phyloP scores from a whole-genome alignment of 37 sponge, comb jelly and placozoan genomes.

The Geodia barretti region DNA sequence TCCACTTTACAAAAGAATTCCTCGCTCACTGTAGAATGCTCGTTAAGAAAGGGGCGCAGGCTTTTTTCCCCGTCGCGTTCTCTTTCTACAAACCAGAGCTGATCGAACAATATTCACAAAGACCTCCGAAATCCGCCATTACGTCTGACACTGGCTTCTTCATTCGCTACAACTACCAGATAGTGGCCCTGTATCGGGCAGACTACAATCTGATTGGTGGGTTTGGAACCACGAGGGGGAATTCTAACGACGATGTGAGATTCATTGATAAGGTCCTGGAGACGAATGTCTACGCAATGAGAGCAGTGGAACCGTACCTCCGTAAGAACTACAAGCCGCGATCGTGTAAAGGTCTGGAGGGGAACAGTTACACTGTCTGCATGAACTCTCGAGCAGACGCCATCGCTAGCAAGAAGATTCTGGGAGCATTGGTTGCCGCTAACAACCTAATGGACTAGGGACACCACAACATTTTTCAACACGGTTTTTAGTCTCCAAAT shows the following conservation, averaged over 20 bases:
- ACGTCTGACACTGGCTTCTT: conserved; percentile 59
- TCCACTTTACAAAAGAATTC: conserved; percentile 38
- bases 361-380: conserved; percentile 12
- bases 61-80: conserved; percentile 52
- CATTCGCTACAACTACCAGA: conserved; percentile 54
- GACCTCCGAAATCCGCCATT: neutral
- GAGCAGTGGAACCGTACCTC: conserved; percentile 65
- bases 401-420: conserved; percentile 50
- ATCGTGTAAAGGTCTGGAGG: conserved; percentile 28
- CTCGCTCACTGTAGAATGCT: conserved; percentile 48
- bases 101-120: conserved; percentile 1
- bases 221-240: neutral
- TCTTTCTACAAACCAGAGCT: conserved; percentile 59
- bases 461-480: too few relatives aligned
- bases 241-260: conserved; percentile 24
- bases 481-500: too few relatives aligned
- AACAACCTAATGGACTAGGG: conserved; percentile 28
- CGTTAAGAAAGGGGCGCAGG: conserved; percentile 30
- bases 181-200: conserved; percentile 41
- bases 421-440: conserved; percentile 34
- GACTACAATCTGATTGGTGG: conserved; percentile 34
- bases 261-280: conserved; percentile 43
- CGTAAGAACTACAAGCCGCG: conserved; percentile 17
- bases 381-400: conserved; percentile 50
- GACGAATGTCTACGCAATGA: conserved; percentile 34